These are phyloP conservation scores for Mesocricetus auratus DNA, from an alignment of 2,113 vertebrate genomes.

Conservation along the genomic window DNA sequence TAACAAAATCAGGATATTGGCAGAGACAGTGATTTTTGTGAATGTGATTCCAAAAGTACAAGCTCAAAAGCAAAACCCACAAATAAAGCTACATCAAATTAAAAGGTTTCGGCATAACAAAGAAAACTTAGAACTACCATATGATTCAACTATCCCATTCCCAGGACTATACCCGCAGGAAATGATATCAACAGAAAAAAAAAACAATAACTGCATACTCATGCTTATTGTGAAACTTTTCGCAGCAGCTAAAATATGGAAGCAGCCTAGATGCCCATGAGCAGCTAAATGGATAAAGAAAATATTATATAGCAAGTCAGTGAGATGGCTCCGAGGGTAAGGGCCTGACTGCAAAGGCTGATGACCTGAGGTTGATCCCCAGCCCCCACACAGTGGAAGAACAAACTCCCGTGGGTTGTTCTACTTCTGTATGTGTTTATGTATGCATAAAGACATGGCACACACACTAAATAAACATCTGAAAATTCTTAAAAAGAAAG, in stretches of 20 bases:
- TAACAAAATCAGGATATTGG: background rate
- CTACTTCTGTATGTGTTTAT: background rate
- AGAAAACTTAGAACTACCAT: background rate
- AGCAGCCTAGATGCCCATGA: background rate
- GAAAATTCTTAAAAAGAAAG: background rate
- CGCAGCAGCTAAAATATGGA: background rate
- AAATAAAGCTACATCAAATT: background rate
- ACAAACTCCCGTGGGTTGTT: background rate
- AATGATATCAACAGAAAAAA: background rate
- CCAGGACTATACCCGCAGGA: too few species aligned
- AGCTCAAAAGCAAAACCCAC: background rate
- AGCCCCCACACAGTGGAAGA: background rate
- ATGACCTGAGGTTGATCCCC: background rate
- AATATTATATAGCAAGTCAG: background rate
- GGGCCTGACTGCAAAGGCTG: too few species aligned
- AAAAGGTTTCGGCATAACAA: background rate
- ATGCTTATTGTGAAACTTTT: background rate
- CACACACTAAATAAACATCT: background rate
- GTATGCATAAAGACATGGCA: background rate
- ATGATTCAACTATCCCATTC: background rate
- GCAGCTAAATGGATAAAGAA: background rate
- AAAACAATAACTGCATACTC: background rate
- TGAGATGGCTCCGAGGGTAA: background rate
- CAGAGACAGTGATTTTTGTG: background rate
- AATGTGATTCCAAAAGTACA: background rate